Conservation (phyloP, 1,140 invertebrate genomes). For the Drosophila nigrodunni region DNA sequence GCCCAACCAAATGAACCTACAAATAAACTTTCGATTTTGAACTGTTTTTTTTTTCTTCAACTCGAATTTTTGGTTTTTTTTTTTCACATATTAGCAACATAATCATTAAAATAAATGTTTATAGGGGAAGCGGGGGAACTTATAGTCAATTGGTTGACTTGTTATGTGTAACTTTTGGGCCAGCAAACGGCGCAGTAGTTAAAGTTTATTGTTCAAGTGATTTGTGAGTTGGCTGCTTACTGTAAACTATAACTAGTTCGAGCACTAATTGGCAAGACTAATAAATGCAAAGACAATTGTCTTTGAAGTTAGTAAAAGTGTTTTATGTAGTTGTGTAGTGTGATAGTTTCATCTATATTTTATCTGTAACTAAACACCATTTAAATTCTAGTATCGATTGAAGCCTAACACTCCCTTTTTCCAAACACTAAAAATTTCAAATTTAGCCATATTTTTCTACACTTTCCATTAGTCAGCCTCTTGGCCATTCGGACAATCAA, state of each 20-base stretch:
- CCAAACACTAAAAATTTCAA: too few species aligned
- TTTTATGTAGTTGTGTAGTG: too few species aligned
- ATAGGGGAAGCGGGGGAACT: background rate
- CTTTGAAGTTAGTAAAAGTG: too few species aligned
- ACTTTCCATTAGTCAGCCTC: conserved; percentile 3
- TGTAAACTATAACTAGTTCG: background rate
- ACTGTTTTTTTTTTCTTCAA: background rate
- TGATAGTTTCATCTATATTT: too few species aligned
- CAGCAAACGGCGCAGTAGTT: background rate
- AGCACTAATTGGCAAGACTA: background rate
- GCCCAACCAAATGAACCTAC: conserved; percentile 61
- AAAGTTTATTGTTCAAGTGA: background rate
- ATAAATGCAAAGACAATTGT: background rate
- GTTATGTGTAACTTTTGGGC: background rate
- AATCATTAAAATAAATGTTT: conserved; percentile 1
- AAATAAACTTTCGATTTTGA: conserved; percentile 66
- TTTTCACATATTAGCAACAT: conserved; percentile 14
- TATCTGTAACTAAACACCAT: too few species aligned
- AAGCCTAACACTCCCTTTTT: too few species aligned
- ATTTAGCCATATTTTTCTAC: background rate
- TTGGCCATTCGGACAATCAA: conserved; percentile 20
- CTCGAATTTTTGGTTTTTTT: background rate
- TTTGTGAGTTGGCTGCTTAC: background rate
- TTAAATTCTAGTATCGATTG: too few species aligned
- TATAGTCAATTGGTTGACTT: background rate